Conservation (phyloP, 2,888 invertebrate species). For the Hydroisotoma schaefferi region DNA sequence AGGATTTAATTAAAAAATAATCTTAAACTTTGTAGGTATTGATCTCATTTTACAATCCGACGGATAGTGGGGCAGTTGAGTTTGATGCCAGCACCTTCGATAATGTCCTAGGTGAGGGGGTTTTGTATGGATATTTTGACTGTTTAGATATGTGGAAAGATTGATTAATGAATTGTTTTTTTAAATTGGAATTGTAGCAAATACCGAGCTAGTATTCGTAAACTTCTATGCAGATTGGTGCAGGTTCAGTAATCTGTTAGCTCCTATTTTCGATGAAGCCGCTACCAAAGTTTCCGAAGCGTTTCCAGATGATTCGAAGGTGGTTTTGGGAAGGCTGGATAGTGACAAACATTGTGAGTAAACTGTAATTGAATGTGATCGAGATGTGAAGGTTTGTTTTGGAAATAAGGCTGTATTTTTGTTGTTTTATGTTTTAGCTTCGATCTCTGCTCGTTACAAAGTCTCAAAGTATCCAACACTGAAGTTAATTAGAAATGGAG, state of each 20-base stretch:
- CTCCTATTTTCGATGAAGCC: slow-evolving; percentile 95
- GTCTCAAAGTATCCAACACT: slow-evolving; percentile 98
- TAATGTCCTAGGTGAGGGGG: slow-evolving; percentile 78
- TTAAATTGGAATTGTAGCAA: slow-evolving; percentile 63
- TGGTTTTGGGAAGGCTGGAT: slow-evolving; percentile 94
- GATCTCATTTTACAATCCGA: slow-evolving; percentile 67
- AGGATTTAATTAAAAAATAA: background rate
- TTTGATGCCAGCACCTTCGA: slow-evolving; percentile 77
- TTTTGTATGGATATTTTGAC: background rate
- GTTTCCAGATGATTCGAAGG: slow-evolving; percentile 66
- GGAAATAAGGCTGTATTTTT: background rate
- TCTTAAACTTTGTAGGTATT: slow-evolving; percentile 53
- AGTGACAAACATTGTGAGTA: slow-evolving; percentile 82
- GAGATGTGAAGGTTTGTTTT: background rate
- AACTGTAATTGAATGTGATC: background rate
- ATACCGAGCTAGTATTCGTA: slow-evolving; percentile 93
- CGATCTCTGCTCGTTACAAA: slow-evolving; percentile 84
- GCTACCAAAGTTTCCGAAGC: slow-evolving; percentile 76
- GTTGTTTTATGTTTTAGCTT: slow-evolving; percentile 54
- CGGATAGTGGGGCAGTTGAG: slow-evolving; percentile 76
- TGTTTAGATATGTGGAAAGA: background rate
- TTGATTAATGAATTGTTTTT: slow-evolving; percentile 5
- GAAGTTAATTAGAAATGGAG: slow-evolving; percentile 87
- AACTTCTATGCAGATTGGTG: slow-evolving; percentile 99
- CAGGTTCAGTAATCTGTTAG: slow-evolving; percentile 93